A percentile compares a stretch with the other conserved stretches of the same genome.
Conservation (phyloP, 2,113 vertebrate genomes). For the Anolis sagrei region DNA sequence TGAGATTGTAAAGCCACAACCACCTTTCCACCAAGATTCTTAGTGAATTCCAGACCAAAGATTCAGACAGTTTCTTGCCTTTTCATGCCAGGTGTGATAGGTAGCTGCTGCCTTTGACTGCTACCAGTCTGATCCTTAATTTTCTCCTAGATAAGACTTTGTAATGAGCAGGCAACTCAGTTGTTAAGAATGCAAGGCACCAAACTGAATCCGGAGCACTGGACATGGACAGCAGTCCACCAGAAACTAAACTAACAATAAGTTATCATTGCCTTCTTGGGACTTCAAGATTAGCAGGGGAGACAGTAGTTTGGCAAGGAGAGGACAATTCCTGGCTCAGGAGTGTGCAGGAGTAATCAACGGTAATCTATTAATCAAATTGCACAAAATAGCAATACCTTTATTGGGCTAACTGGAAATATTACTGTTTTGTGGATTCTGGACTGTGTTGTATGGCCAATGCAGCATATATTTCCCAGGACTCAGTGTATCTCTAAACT, state of each 20-base stretch:
- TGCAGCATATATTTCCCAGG: no score
- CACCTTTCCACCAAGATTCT: background rate
- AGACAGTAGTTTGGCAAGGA: background rate
- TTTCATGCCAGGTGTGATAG: background rate
- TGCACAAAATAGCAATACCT: no score
- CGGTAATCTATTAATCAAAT: background rate
- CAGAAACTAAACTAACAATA: background rate
- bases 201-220: background rate
- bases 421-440: no score
- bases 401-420: no score
- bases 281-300: background rate
- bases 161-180: background rate
- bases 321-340: background rate
- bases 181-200: background rate
- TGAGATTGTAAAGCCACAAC: background rate
- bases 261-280: background rate
- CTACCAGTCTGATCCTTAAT: background rate
- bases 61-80: background rate
- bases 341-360: background rate
- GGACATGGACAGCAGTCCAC: background rate
- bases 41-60: background rate
- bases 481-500: slow-evolving; percentile 3
- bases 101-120: background rate
- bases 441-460: no score
- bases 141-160: background rate